These are phyloP conservation scores for Drosophila neotestacea DNA, from an alignment of 2,888 invertebrate genomes.

Conservation along the genomic window DNA sequence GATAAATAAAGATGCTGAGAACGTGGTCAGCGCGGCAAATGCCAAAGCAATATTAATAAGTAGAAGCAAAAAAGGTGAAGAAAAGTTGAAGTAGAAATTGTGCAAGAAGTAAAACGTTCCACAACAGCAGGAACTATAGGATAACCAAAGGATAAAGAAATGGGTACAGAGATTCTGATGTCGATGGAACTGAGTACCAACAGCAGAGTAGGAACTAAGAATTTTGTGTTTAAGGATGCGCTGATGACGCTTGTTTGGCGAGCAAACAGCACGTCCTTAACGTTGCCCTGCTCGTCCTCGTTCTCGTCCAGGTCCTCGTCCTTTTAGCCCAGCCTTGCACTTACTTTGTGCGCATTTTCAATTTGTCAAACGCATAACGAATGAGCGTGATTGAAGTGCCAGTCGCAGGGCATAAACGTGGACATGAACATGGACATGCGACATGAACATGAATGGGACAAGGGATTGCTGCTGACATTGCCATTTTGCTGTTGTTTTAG, in stretches of 20 bases:
- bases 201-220: conserved; percentile 27
- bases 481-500: conserved; percentile 8
- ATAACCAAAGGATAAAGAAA: conserved; percentile 16
- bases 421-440: conserved; percentile 9
- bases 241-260: conserved; percentile 66
- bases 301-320: conserved; percentile 4
- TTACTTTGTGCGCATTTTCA: conserved; percentile 73
- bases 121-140: conserved; percentile 12
- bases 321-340: conserved; percentile 52
- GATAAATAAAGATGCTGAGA: conserved; percentile 64
- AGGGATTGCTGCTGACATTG: conserved; percentile 13
- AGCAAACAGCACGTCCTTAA: conserved; percentile 66
- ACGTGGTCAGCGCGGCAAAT: conserved; percentile 71
- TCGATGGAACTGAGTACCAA: conserved; percentile 5
- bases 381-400: conserved; percentile 79
- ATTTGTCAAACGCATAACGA: conserved; percentile 80
- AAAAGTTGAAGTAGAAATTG: conserved; percentile 20
- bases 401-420: conserved; percentile 45
- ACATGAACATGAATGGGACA: conserved; percentile 13
- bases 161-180: not conserved
- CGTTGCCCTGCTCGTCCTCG: conserved; percentile 3
- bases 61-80: conserved; percentile 12
- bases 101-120: not conserved
- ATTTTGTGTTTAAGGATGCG: conserved; percentile 67
- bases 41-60: conserved; percentile 57